Base-by-base conservation (phyloP, 2,888 invertebrate genomes). In the Nezara viridula region DNA sequence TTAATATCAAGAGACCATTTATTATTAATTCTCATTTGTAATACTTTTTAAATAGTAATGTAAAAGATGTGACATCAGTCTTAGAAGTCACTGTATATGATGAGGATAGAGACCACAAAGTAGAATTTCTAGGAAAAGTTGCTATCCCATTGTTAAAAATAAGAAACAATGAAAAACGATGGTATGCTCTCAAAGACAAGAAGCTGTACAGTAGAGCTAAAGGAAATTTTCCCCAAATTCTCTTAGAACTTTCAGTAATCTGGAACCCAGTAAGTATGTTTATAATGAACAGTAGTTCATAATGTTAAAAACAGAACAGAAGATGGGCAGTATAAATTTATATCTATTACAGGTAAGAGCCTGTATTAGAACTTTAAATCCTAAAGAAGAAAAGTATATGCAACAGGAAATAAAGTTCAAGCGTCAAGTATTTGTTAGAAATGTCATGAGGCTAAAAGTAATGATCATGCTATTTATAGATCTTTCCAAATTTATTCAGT, bases 81-180 rank as follows among this genome's bases (percentile, higher is more conserved):
- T 93, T 99, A 91, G 99, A 99, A 92, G 94, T 99, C 88, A 99
- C 99, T 0, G 98, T 99, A 0, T 99, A 96, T 93, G 99, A 99
- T 92, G 99, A 99, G 93, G 99, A 99, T 93, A 95, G 98, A 90
- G 98, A 98, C 92, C 98, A 99, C 93, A 99, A 99, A 93, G 98
- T 98, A 21, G 99, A 99, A 93, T 99, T 99, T 93, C 94, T 99
- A 24, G 99, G 99, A 1, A 98, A 97, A 93, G 94, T 99, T 19
- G 96, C 96, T 6, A 95, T 99, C 91, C 99, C 99, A 0, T 93
- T 99, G 87, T 93, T 99, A 89, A 94, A 95, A 92, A 96, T 99
- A 91, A 94, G 96, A 91, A 98, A 97, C 92, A 97, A 98, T 0
- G 98, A 98, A 92, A 98, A 98, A 92, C 94, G 97, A 91, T 99